A percentile compares a stretch with the other conserved stretches of the same genome.
Conservation (phyloP, 92 coral and sea anemone genomes). For the Bergia sp. region DNA sequence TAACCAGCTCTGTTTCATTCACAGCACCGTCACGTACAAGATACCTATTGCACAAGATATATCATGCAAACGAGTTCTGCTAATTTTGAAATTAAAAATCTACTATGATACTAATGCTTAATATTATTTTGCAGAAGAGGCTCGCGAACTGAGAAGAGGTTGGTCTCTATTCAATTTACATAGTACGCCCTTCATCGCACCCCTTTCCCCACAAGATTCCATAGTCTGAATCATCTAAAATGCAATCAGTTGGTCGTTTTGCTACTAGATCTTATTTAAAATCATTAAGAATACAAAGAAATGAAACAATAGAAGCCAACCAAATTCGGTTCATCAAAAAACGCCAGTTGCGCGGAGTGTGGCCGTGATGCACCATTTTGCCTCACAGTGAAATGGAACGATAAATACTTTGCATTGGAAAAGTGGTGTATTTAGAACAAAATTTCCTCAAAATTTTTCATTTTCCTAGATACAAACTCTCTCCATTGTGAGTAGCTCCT, state of each 20-base stretch:
- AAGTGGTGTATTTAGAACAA: too few species aligned
- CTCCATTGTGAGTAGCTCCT: too few species aligned
- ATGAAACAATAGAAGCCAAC: not conserved
- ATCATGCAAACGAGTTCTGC: not conserved
- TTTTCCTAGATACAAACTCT: too few species aligned
- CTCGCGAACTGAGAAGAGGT: constrained; percentile 8
- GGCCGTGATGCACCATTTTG: too few species aligned
- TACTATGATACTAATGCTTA: not conserved
- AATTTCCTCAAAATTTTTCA: too few species aligned
- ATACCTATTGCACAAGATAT: constrained; percentile 5
- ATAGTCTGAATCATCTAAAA: too few species aligned
- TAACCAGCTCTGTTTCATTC: not conserved
- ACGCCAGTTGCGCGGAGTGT: too few species aligned
- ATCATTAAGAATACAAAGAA: not conserved
- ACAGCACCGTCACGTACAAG: constrained; percentile 19
- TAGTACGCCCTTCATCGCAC: not conserved
- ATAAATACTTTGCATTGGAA: too few species aligned
- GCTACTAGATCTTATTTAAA: too few species aligned
- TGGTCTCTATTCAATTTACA: not conserved
- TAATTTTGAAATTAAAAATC: not conserved
- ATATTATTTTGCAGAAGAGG: constrained; percentile 25
- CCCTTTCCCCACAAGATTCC: too few species aligned
- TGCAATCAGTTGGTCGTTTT: too few species aligned
- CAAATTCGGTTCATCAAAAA: not conserved
- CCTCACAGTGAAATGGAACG: too few species aligned